Conservation (phyloP, 2,797 vertebrate genomes). For the Neosalanx taihuensis region DNA sequence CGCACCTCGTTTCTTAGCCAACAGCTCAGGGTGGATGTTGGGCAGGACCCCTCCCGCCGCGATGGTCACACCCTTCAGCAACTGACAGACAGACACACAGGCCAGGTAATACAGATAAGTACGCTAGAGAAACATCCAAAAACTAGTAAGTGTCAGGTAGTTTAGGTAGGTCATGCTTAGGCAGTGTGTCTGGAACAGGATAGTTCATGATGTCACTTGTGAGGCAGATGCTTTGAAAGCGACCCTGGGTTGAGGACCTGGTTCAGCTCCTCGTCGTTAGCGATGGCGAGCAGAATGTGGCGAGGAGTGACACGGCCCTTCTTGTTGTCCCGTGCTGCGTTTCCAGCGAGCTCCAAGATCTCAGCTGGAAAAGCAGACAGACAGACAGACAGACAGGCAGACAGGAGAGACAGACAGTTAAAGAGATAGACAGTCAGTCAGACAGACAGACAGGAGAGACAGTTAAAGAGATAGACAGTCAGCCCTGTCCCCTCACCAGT, state of each 20-base stretch:
- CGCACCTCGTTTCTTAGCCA: constrained; percentile 93
- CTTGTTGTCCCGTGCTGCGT: constrained; percentile 98
- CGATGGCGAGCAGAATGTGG: constrained; percentile 89
- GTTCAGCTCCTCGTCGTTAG: constrained; percentile 97
- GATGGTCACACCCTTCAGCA: constrained; percentile 97
- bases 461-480: neutral
- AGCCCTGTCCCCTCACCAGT: constrained; percentile 78
- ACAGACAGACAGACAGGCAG: neutral
- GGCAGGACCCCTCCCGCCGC: constrained; percentile 95
- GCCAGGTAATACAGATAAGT: too few relatives aligned
- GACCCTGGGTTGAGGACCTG: constrained; percentile 72
- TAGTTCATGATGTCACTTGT: too few relatives aligned
- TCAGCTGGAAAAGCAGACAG: constrained; percentile 77
- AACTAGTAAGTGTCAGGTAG: too few relatives aligned
- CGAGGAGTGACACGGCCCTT: constrained; percentile 96
- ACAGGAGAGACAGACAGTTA: neutral
- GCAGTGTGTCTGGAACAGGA: too few relatives aligned
- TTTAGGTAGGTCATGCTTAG: too few relatives aligned
- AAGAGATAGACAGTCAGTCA: neutral
- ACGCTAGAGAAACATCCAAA: too few relatives aligned
- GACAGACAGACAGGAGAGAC: neutral
- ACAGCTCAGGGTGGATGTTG: constrained; percentile 94
- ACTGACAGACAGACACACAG: constrained; percentile 58
- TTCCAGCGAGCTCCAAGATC: constrained; percentile 97
- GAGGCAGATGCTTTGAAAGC: too few relatives aligned